phyloP scores from a whole-genome alignment of 2,113 vertebrate species.

The Tricholaema leucomelas region DNA sequence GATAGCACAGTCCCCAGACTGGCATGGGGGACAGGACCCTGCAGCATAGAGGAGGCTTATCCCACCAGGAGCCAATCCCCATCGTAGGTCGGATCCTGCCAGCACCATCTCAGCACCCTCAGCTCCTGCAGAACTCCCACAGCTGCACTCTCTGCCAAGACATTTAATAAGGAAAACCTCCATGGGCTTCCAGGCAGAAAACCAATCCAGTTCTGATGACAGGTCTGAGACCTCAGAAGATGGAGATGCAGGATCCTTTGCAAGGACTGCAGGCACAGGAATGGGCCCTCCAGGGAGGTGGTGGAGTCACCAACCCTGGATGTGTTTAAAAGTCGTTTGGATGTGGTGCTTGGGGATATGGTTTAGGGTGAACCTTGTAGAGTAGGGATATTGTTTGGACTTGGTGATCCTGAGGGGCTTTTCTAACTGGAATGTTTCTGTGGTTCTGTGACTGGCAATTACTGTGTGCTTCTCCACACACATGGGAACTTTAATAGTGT shows the following conservation, averaged over 20 bases:
- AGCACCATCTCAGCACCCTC: neutral
- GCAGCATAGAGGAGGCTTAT: neutral
- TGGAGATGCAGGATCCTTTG: neutral
- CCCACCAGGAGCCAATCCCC: neutral
- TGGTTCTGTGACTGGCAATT: neutral
- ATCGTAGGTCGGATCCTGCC: too few species aligned
- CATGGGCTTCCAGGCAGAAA: neutral
- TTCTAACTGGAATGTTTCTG: too few species aligned
- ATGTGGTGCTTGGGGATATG: too few species aligned
- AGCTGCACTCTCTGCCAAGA: neutral
- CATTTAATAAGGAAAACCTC: neutral
- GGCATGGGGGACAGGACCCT: accelerated
- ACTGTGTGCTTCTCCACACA: neutral
- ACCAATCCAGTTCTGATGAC: neutral
- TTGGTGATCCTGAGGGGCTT: too few species aligned
- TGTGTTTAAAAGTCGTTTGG: too few species aligned
- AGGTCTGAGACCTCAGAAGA: neutral
- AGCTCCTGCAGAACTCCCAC: neutral
- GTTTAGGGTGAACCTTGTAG: too few species aligned
- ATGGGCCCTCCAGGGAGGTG: too few species aligned
- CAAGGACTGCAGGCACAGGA: neutral
- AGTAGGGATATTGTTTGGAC: too few species aligned
- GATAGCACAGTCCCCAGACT: accelerated
- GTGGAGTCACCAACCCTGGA: too few species aligned
- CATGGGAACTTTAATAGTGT: neutral